Conservation (phyloP, 1,140 invertebrate species). For the Dreissena polymorpha region DNA sequence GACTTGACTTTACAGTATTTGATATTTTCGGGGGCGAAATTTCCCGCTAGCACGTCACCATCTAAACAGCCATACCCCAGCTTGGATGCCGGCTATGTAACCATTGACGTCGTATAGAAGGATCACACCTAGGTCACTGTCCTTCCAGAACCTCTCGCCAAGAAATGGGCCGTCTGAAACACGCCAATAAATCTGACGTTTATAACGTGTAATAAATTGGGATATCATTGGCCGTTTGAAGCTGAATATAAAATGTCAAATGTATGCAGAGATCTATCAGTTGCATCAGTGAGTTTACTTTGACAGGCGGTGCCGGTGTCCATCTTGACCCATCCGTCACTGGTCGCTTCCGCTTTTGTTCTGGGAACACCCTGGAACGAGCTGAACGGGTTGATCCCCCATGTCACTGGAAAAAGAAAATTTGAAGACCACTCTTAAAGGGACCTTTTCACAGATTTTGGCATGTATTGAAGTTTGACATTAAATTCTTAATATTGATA, state of each 20-base stretch:
- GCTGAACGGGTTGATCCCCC: constrained; percentile 59
- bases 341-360: constrained; percentile 55
- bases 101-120: constrained; percentile 73
- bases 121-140: constrained; percentile 66
- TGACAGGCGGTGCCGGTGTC: constrained; percentile 50
- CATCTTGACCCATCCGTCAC: constrained; percentile 53
- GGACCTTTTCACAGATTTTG: too few relatives aligned
- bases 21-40: too few relatives aligned
- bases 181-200: too few relatives aligned
- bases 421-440: too few relatives aligned
- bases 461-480: too few relatives aligned
- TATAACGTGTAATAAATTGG: too few relatives aligned
- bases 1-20: too few relatives aligned
- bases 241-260: too few relatives aligned
- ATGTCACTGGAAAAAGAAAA: constrained; percentile 59
- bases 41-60: too few relatives aligned
- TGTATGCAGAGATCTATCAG: too few relatives aligned
- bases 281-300: constrained; percentile 40
- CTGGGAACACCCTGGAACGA: constrained; percentile 58
- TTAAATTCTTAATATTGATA: too few relatives aligned
- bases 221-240: neutral
- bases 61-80: constrained; percentile 60
- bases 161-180: constrained; percentile 49
- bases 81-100: constrained; percentile 75
- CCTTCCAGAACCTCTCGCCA: constrained; percentile 71